These are phyloP conservation scores for Trigoniulus corallinus DNA, from an alignment of 1,140 invertebrate species.

Conservation along the genomic window DNA sequence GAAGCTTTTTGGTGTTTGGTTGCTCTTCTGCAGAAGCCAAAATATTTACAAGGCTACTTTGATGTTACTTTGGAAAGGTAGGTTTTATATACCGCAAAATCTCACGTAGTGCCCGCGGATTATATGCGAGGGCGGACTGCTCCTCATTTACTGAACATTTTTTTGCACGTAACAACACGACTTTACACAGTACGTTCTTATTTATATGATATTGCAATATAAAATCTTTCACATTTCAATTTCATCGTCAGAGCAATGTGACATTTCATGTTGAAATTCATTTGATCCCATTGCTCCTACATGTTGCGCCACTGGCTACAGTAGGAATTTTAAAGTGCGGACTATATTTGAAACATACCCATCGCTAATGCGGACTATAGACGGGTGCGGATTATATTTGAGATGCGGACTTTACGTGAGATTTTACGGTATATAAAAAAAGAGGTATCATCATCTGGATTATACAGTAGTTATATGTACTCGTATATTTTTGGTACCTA, in stretches of 20 bases:
- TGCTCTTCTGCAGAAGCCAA: constrained; percentile 10
- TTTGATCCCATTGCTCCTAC: too few relatives aligned
- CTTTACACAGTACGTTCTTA: neutral
- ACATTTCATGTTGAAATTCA: too few relatives aligned
- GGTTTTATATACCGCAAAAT: neutral
- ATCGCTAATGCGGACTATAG: too few relatives aligned
- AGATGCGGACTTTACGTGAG: too few relatives aligned
- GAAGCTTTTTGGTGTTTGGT: constrained; percentile 14
- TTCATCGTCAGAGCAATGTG: too few relatives aligned
- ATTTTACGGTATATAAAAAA: too few relatives aligned
- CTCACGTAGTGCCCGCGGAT: neutral
- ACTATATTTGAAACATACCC: too few relatives aligned
- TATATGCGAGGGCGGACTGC: neutral
- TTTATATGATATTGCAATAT: too few relatives aligned
- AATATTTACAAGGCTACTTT: constrained; percentile 13
- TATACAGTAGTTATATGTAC: neutral
- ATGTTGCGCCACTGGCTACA: too few relatives aligned
- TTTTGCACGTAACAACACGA: neutral
- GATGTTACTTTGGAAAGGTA: constrained; percentile 9
- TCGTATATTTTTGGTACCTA: neutral
- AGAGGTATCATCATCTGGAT: neutral
- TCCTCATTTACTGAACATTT: neutral
- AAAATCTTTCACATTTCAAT: too few relatives aligned
- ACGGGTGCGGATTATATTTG: too few relatives aligned
- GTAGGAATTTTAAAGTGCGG: too few relatives aligned